A percentile compares a stretch with the other conserved stretches of the same genome.
Conservation (phyloP, 2,113 vertebrate species). For the Danionella cerebrum region DNA sequence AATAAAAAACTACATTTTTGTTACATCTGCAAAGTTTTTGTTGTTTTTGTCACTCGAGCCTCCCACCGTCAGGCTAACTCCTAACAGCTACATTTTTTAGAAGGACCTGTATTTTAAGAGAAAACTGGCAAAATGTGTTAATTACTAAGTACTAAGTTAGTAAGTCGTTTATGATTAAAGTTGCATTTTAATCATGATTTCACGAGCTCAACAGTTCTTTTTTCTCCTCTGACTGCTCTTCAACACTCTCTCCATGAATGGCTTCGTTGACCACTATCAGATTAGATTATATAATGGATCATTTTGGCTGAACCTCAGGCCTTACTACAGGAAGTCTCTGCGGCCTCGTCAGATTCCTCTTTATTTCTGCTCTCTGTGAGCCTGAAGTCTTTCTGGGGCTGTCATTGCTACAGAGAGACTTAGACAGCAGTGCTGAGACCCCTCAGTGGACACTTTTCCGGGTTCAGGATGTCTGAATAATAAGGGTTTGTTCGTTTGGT, state of each 20-base stretch:
- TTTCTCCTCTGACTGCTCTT: slow-evolving; percentile 8
- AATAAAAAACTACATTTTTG: too few relatives aligned
- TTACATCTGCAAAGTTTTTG: too few relatives aligned
- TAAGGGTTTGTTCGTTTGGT: neutral
- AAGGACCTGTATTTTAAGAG: too few relatives aligned
- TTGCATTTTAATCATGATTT: neutral
- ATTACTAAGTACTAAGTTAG: too few relatives aligned
- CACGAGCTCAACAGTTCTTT: neutral
- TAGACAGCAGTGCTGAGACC: neutral
- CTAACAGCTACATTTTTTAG: too few relatives aligned
- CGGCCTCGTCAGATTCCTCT: neutral
- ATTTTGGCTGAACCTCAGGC: slow-evolving; percentile 20
- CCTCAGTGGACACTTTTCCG: neutral
- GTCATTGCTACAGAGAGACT: neutral
- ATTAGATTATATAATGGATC: slow-evolving; percentile 42
- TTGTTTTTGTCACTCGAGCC: too few relatives aligned
- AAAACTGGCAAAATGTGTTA: too few relatives aligned
- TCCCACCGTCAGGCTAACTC: too few relatives aligned
- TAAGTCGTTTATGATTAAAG: too few relatives aligned
- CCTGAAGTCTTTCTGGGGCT: slow-evolving; percentile 1
- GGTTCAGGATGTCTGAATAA: neutral
- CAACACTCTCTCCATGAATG: slow-evolving; percentile 11
- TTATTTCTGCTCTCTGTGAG: neutral
- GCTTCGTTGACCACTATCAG: slow-evolving; percentile 24
- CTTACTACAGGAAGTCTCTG: slow-evolving; percentile 32